Conservation (phyloP, 30 jellyfish, hydroid and myxozoan genomes). For the Cassiopea xamachana region DNA sequence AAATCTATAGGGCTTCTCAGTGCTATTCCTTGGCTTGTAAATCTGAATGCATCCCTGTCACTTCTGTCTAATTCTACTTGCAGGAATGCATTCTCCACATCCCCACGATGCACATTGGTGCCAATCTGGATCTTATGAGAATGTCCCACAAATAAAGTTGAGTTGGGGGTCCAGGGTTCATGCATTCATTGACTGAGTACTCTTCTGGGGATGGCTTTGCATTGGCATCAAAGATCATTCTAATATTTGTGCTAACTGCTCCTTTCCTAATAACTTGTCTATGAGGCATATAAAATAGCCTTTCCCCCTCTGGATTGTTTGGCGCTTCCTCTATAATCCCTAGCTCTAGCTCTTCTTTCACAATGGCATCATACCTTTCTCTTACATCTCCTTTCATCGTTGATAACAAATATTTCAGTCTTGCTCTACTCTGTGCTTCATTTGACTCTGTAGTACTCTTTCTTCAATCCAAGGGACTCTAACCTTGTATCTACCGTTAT, state of each 20-base stretch:
- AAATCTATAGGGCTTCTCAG: conserved; percentile 29
- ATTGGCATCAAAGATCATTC: conserved; percentile 76
- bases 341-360: conserved; percentile 38
- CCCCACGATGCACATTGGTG: conserved; percentile 58
- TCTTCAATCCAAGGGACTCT: conserved; percentile 68
- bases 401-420: conserved; percentile 23
- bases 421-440: conserved; percentile 62
- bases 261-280: conserved; percentile 59
- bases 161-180: conserved; percentile 74
- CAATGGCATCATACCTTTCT: conserved; percentile 41
- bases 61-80: conserved; percentile 32
- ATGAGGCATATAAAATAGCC: conserved; percentile 61
- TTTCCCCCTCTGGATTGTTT: conserved; percentile 27
- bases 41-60: conserved; percentile 69
- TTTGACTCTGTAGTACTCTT: conserved; percentile 58
- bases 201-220: conserved; percentile 58
- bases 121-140: conserved; percentile 56
- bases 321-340: conserved; percentile 70
- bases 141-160: conserved; percentile 67
- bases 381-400: conserved; percentile 53
- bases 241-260: conserved; percentile 41
- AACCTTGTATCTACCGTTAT: conserved; percentile 34
- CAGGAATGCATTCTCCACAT: conserved; percentile 41
- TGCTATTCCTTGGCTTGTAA: conserved; percentile 32
- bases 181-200: conserved; percentile 60